A percentile compares a stretch with the other conserved stretches of the same genome.
Conservation (phyloP, 2,797 vertebrate species). For the Silurus lanzhouensis region DNA sequence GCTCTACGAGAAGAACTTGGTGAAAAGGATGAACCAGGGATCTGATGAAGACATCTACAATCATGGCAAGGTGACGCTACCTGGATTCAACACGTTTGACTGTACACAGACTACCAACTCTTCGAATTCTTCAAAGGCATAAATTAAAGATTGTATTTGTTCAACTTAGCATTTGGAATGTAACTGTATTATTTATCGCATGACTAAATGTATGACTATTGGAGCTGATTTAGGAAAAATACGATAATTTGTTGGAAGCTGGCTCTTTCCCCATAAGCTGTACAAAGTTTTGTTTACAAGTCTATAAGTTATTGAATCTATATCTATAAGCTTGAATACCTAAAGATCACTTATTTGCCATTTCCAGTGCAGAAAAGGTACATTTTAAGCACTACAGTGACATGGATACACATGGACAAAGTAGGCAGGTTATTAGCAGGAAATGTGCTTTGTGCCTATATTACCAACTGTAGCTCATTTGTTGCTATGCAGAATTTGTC, state of each 20-base stretch:
- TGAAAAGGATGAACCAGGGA: constrained; percentile 80
- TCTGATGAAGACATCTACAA: constrained; percentile 70
- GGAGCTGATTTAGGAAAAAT: neutral
- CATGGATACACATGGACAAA: neutral
- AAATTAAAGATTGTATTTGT: constrained; percentile 1
- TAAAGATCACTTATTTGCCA: constrained; percentile 17
- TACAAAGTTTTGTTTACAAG: constrained; percentile 1
- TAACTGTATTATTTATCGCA: constrained; percentile 38
- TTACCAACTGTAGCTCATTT: constrained; percentile 13
- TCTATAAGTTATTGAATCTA: too few relatives aligned
- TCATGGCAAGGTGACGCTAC: constrained; percentile 72
- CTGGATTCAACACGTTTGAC: constrained; percentile 71
- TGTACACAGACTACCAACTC: constrained; percentile 60
- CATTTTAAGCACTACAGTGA: neutral
- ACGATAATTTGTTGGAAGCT: neutral
- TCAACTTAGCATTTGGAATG: constrained; percentile 9
- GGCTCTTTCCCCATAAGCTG: neutral
- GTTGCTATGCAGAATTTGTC: constrained; percentile 9
- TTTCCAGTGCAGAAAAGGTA: neutral
- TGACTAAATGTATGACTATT: constrained; percentile 36
- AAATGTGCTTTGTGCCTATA: neutral
- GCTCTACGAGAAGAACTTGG: constrained; percentile 82
- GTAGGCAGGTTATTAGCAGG: neutral
- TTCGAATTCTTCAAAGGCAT: constrained; percentile 31
- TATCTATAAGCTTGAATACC: constrained; percentile 1